A percentile compares a stretch with the other conserved stretches of the same genome.
phyloP scores from a whole-genome alignment of 2,888 invertebrate genomes.

The Eupithecia subfuscata region DNA sequence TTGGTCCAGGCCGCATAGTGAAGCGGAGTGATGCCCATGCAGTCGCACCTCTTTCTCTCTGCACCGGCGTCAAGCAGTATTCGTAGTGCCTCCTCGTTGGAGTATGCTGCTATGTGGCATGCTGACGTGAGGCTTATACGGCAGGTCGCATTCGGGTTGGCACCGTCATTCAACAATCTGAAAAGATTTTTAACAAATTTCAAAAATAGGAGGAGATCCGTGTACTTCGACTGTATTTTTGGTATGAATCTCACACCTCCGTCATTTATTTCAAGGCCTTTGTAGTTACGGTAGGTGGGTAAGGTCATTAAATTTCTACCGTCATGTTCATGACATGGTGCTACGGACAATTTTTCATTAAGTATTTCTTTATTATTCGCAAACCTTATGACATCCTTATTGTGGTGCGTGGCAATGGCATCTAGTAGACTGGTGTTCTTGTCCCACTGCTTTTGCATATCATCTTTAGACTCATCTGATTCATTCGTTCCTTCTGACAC shows the following conservation, averaged over 20 bases:
- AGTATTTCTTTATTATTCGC: no score
- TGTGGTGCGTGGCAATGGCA: background rate
- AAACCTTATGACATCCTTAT: background rate
- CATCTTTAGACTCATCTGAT: background rate
- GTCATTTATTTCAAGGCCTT: no score
- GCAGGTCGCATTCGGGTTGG: background rate
- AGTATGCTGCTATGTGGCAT: background rate
- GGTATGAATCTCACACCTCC: no score
- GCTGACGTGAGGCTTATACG: background rate
- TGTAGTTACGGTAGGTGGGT: no score
- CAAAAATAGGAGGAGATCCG: background rate
- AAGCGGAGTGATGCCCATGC: constrained; percentile 4
- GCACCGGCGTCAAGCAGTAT: background rate
- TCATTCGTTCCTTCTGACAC: background rate
- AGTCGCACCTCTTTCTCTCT: background rate
- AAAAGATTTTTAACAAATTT: background rate
- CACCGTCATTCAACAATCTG: background rate
- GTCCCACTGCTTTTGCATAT: background rate
- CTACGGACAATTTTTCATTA: no score
- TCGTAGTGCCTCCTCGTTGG: background rate
- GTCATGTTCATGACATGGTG: no score
- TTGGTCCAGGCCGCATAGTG: background rate
- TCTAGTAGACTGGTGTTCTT: background rate
- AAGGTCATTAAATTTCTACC: no score
- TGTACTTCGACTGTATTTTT: no score